Percentiles rank a stretch among this genome's conserved stretches.
phyloP scores from a whole-genome alignment of 2,797 vertebrate species.

The Ptychadena robeensis region DNA sequence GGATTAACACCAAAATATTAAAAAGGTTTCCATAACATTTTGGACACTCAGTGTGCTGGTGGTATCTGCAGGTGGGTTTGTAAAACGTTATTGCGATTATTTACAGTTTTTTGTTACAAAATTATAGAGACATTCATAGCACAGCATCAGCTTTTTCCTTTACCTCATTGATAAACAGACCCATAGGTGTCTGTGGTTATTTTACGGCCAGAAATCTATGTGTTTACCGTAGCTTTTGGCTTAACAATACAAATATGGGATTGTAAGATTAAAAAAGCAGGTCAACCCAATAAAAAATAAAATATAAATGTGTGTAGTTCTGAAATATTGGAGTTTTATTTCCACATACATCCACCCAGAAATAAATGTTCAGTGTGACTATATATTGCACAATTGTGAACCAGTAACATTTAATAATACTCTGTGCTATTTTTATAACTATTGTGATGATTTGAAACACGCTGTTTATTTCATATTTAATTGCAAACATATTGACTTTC shows the following conservation, averaged over 20 bases:
- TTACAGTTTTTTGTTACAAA: not conserved
- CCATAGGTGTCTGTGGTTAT: not conserved
- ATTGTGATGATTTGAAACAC: constrained; percentile 42
- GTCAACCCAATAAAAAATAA: not conserved
- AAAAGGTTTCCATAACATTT: not conserved
- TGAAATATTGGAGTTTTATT: not conserved
- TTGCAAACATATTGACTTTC: constrained; percentile 34
- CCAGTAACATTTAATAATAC: constrained; percentile 39
- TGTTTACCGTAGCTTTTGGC: not conserved
- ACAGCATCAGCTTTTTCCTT: not conserved
- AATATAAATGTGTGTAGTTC: not conserved
- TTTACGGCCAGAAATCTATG: not conserved
- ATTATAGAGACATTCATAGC: not conserved
- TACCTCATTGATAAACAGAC: not conserved
- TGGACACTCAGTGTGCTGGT: not conserved
- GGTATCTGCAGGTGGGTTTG: not conserved
- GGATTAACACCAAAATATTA: not conserved
- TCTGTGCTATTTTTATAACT: constrained; percentile 34
- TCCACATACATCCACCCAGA: not conserved
- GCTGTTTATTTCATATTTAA: constrained; percentile 44
- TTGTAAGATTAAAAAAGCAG: not conserved
- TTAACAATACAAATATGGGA: not conserved
- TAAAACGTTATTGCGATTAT: not conserved
- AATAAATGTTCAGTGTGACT: constrained; percentile 6
- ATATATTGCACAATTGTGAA: constrained; percentile 20